Evolutionary conservation across 2,113 vertebrate genomes (phyloP).

Genomic region (Anas platyrhynchos): DNA sequence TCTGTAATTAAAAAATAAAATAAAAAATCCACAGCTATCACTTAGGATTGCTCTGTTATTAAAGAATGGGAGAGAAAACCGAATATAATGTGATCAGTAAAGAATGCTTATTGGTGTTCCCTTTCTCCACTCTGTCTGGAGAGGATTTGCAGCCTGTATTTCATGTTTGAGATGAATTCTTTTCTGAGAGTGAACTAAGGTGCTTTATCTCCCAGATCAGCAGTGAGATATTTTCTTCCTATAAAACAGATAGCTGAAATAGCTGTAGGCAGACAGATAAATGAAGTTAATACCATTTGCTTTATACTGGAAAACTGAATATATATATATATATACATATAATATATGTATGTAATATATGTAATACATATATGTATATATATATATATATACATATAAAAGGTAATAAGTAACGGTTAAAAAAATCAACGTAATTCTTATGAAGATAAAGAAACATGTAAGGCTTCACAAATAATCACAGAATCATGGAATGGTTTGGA

Average conservation of each 20-base stretch:
- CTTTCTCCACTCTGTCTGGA: background rate
- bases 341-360: too few relatives aligned
- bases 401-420: background rate
- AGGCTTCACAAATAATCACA: background rate
- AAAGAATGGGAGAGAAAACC: background rate
- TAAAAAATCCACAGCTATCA: background rate
- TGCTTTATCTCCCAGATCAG: background rate
- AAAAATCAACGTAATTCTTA: background rate
- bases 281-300: background rate
- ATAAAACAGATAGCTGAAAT: background rate
- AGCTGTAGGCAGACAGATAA: background rate
- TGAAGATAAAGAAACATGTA: background rate
- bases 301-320: background rate
- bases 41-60: background rate
- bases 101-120: background rate
- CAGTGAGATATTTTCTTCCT: background rate
- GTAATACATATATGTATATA: too few relatives aligned
- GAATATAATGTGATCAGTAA: background rate
- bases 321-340: too few relatives aligned
- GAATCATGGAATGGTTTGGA: too few relatives aligned
- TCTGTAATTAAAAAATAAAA: background rate
- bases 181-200: background rate
- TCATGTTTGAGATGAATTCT: background rate
- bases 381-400: too few relatives aligned
- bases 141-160: background rate